Evolutionary conservation across 2,888 invertebrate genomes (phyloP), one percentile per base, ranked within the genome.

Genomic region (Caradrina kadenii): DNA sequence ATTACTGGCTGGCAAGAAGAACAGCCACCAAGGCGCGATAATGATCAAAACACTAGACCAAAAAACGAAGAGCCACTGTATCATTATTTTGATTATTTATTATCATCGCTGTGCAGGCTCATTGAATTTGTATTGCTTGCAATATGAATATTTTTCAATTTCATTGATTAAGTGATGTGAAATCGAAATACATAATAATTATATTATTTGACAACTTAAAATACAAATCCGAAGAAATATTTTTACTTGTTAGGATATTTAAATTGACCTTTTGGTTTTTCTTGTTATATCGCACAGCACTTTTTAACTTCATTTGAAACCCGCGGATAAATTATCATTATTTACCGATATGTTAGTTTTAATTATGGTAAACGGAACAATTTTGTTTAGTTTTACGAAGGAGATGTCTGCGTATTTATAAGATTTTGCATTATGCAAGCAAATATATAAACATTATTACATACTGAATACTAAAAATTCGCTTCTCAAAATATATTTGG

Each of bases 401-500:
- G 39, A 39, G 53, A 49, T 39, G 17, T 49, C 50, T 48, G 54
- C 35, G 50, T 74, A 69, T 60, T 72, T 71, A 72, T 72, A 58
- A 71, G 80, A 71, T 69, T 64, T 67, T 77, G 69, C 69, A 76
- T 73, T 74, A 76, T 79, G 74, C 74, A 66, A 80, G 80, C 76
- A 69, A 63, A 66, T 39, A 64, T 73, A 56, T 79, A 63, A 73
- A 80, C 49, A 79, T 52, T 54, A 80, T 52, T 69, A 72, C 60
- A 77, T 64, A 79, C 69, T 69, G 74, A 77, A 69, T 72, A 45
- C 78, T 81, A 81, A 73, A 78, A 87, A 87, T 87, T 87, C 87
- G 87, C 87, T 84, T 78, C 73, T 81, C 81, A 60, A 76, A 84
- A 83, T 76, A 76, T 58, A 67, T 61, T 63, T 63, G 65, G 77